phyloP scores from a whole-genome alignment of 2,888 invertebrate species.

The Nesidiocoris tenuis region DNA sequence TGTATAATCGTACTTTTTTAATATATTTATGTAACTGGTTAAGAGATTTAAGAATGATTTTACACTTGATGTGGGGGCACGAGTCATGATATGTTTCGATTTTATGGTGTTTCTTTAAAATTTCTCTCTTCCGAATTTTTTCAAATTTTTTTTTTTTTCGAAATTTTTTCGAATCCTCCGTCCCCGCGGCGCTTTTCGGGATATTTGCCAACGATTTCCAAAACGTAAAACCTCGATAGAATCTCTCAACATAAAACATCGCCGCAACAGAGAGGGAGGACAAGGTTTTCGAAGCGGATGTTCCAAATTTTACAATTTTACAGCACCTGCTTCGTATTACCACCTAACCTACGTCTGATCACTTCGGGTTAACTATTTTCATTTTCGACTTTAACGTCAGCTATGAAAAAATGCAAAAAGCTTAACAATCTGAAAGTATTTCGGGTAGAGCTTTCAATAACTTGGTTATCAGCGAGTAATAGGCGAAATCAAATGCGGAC shows the following conservation, averaged over 20 bases:
- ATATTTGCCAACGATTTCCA: no score
- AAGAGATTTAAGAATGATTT: slow-evolving; percentile 57
- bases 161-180: no score
- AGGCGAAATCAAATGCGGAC: not conserved
- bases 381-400: not conserved
- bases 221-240: not conserved
- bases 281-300: slow-evolving; percentile 40
- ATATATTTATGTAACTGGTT: slow-evolving; percentile 48
- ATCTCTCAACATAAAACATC: not conserved
- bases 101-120: slow-evolving; percentile 63
- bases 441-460: not conserved
- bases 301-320: not conserved
- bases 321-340: not conserved
- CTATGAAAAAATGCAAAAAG: not conserved
- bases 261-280: slow-evolving; percentile 7
- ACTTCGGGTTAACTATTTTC: not conserved
- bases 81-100: slow-evolving; percentile 78
- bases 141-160: not conserved
- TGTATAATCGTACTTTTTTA: slow-evolving; percentile 31
- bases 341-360: not conserved
- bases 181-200: no score
- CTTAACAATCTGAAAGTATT: not conserved
- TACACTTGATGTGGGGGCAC: slow-evolving; percentile 69
- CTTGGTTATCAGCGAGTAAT: not conserved
- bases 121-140: not conserved